These are phyloP conservation scores for Sebastes minor DNA, from an alignment of 2,797 vertebrate genomes.

Conservation along the genomic window DNA sequence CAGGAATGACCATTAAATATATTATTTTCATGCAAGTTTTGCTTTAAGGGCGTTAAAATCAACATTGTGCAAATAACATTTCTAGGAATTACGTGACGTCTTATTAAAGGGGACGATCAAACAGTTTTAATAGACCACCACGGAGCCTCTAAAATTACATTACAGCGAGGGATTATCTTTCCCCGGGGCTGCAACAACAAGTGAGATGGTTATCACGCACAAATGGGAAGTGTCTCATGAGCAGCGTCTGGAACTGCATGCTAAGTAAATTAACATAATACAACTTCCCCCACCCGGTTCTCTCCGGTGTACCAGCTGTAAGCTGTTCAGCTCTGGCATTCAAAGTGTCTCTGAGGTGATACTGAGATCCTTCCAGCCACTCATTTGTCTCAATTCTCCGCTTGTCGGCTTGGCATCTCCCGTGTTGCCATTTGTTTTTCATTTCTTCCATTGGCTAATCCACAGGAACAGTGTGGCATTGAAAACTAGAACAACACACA, in stretches of 20 bases:
- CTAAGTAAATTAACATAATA: constrained; percentile 7
- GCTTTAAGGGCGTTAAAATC: background rate
- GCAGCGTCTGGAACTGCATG: background rate
- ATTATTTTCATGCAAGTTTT: background rate
- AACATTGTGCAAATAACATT: background rate
- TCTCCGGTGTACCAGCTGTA: constrained; percentile 1
- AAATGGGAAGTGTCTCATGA: constrained; percentile 14
- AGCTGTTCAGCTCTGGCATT: constrained; percentile 6
- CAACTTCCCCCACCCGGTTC: background rate
- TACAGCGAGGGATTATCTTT: background rate
- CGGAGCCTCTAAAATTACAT: background rate
- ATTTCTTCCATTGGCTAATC: constrained; percentile 17
- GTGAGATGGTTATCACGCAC: background rate
- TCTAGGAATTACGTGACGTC: background rate
- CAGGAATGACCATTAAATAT: background rate
- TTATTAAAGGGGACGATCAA: background rate
- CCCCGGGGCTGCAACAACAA: background rate
- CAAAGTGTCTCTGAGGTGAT: constrained; percentile 19
- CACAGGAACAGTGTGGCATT: constrained; percentile 12
- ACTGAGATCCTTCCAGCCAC: background rate
- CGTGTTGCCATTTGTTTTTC: constrained; percentile 14
- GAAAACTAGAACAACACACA: constrained; percentile 7
- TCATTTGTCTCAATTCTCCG: constrained; percentile 15
- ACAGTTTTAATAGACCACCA: background rate
- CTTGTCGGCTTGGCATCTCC: background rate